Conservation (phyloP, 2,797 vertebrate genomes). For the Astyanax mexicanus region DNA sequence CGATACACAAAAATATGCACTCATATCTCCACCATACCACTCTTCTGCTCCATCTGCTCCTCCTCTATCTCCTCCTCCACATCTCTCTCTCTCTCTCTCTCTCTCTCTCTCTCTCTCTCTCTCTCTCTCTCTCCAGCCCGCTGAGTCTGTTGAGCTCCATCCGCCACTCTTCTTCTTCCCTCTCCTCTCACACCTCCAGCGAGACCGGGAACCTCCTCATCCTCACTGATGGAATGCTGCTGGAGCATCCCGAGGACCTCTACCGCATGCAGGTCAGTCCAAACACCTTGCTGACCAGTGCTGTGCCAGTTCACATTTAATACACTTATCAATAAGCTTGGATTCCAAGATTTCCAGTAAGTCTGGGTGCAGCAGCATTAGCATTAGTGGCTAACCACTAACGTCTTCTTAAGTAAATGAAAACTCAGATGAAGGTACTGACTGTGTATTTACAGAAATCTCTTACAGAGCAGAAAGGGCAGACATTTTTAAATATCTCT, state of each 20-base stretch:
- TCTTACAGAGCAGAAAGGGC: too few species aligned
- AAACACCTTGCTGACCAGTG: neutral
- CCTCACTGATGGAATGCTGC: conserved; percentile 89
- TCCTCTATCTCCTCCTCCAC: neutral
- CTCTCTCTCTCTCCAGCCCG: conserved; percentile 78
- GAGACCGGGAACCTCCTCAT: conserved; percentile 95
- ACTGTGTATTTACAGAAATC: too few species aligned
- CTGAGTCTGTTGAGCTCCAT: conserved; percentile 92
- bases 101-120: neutral
- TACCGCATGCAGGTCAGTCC: conserved; percentile 93
- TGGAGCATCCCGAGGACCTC: conserved; percentile 93
- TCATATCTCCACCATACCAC: neutral
- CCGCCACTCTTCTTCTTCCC: conserved; percentile 94
- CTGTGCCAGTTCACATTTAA: too few species aligned
- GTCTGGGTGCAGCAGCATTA: too few species aligned
- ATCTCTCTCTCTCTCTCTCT: too few species aligned
- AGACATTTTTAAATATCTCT: neutral
- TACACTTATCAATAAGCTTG: too few species aligned
- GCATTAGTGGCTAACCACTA: too few species aligned
- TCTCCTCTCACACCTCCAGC: conserved; percentile 96
- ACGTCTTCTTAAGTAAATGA: too few species aligned
- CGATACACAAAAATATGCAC: neutral
- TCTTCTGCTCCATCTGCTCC: neutral
- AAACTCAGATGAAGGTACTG: too few species aligned
- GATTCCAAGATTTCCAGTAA: too few species aligned